Base-by-base conservation (phyloP, 2,888 invertebrate species). In the Lobophora halterata region DNA sequence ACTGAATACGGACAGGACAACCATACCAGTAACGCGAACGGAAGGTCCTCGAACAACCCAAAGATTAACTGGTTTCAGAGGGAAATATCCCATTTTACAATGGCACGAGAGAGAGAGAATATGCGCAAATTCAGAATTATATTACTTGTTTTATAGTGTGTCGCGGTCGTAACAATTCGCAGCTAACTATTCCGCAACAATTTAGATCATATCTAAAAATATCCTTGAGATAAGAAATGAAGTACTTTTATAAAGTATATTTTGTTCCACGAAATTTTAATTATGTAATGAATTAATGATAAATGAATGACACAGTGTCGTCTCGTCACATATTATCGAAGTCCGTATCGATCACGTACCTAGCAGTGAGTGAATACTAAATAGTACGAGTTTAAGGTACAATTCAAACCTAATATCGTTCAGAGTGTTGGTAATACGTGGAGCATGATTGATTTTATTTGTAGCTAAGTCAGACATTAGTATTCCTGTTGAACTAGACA, bases 1-100 rank as follows among this genome's bases (percentile, higher is more conserved):
- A 52, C 52, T 51, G 38, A 38, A 52, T 52, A 58, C 27, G 57
- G 57, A 29, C 33, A 25, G 14, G 14, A 3, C 14, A 32, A 11
- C 46, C 49, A 56, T 58, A 42, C 44, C 34, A 19, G 17, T 23
- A n/a, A n/a, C 9, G 21, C 25, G 16, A 14, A 29, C 11, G 18
- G 6, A 20, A 20, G 30, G 23, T 23, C 31, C 26, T 10, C 11
- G 4, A 11, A 25, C 23, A 8, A 19, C n/a, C 18, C n/a, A n/a
- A n/a, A n/a, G n/a, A n/a, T n/a, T n/a, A n/a, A 8, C 6, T 16
- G 10, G 25, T 6, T n/a, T 14, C 0, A 9, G n/a, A n/a, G n/a
- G n/a, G n/a, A 20, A 19, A 20, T 20, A 6, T 17, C 13, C n/a
- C 7, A 31, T 24, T 12, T 32, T 5, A 7, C 24, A 11, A 12